A percentile compares a stretch with the other conserved stretches of the same genome.
Conservation (phyloP, 2,888 invertebrate species). For the Mesorhabditis belari region DNA sequence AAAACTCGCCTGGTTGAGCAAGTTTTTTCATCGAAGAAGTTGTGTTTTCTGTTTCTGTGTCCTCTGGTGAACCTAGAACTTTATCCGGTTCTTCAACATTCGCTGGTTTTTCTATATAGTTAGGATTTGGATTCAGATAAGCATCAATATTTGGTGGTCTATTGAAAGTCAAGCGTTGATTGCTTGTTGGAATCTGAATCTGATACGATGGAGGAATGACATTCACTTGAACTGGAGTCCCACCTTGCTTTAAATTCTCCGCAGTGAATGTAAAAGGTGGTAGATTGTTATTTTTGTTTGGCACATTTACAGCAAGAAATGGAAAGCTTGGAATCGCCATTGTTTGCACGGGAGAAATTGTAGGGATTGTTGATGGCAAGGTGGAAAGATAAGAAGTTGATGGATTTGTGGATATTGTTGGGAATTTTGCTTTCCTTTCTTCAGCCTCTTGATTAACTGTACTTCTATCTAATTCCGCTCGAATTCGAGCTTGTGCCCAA, state of each 20-base stretch:
- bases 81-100: slow-evolving; percentile 2
- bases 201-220: neutral
- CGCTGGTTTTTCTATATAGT: too few species aligned
- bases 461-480: neutral
- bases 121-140: neutral
- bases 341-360: neutral
- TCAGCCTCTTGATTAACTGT: neutral
- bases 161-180: neutral
- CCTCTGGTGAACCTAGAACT: slow-evolving; percentile 12
- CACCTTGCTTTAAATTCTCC: neutral
- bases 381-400: neutral
- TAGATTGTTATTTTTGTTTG: neutral
- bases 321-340: neutral
- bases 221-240: neutral
- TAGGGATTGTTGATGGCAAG: neutral
- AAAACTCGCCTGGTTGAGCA: slow-evolving; percentile 47
- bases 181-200: neutral
- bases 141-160: too few species aligned
- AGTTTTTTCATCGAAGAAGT: slow-evolving; percentile 12
- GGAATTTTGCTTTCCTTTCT: too few species aligned
- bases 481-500: neutral
- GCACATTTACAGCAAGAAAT: neutral
- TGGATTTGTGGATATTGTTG: too few species aligned
- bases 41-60: slow-evolving; percentile 7
- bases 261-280: neutral